Evolutionary conservation across 37 sponge, comb jelly and placozoan species (phyloP).

Genomic region (Dysidea cf. avara): DNA sequence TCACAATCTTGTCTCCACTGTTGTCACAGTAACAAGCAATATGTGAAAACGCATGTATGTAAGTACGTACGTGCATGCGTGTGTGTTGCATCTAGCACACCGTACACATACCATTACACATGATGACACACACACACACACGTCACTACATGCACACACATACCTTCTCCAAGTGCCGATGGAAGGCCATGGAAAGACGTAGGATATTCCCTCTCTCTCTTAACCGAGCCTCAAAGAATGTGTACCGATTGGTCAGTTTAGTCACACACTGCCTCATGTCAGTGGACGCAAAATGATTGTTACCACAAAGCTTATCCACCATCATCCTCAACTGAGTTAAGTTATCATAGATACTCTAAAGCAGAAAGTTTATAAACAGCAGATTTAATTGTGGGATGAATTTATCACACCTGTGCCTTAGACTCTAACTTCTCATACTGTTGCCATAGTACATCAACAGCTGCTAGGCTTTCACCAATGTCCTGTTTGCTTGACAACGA

Average conservation of each 20-base stretch:
- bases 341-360: conserved; percentile 33
- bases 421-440: conserved; percentile 53
- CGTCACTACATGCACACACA: too few species aligned
- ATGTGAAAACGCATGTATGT: too few species aligned
- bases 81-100: too few species aligned
- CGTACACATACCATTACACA: too few species aligned
- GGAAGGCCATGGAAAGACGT: conserved; percentile 28
- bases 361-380: too few species aligned
- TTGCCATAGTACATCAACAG: conserved; percentile 23
- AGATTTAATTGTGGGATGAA: neutral
- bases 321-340: conserved; percentile 74
- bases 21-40: too few species aligned
- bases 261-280: conserved; percentile 43
- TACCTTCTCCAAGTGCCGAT: conserved; percentile 35
- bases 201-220: conserved; percentile 36
- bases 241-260: conserved; percentile 51
- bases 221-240: conserved; percentile 34
- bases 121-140: too few species aligned
- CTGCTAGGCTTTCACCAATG: conserved; percentile 46
- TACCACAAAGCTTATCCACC: conserved; percentile 56
- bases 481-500: conserved; percentile 30
- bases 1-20: too few species aligned
- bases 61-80: neutral
- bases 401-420: conserved; percentile 54
- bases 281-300: conserved; percentile 54